Base-by-base conservation (phyloP, 2,797 vertebrate species). In the Silurus aristotelis region DNA sequence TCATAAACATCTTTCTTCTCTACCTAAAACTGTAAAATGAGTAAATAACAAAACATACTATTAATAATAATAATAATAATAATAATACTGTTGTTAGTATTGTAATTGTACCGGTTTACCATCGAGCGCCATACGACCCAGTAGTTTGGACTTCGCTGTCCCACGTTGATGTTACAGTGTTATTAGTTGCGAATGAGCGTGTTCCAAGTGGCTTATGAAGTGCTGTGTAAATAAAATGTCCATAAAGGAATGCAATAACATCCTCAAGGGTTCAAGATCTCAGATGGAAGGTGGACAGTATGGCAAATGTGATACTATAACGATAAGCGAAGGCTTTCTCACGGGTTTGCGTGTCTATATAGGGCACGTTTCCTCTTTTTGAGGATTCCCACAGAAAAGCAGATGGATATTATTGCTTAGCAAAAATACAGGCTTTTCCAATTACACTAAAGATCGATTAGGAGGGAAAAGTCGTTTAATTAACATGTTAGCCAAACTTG, bases 141-240 rank as follows among this genome's bases (percentile, higher is more conserved):
- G n/a, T 55, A 20, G 1, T 77, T 60, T 77, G 17, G 8, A 31
- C 19, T 17, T 25, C 46, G 38, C 46, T 80, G 22, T 17, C 20
- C n/a, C 3, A 25, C 9, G 5, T 6, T 43, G 31, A 78, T 43
- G 5, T 78, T 63, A 46, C 56, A 46, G 43, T 64, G 78, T 80
- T 38, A 27, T 48, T 48, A 48, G 43, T 64, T 25, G 22, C 12
- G 56, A 56, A 70, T 38, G 19, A 60, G 55, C 20, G 56, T 38
- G 38, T 78, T 38, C 2, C 5, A 56, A 68, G 25, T 38, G 3
- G 27, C 64, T 68, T 81, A 81, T 81, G 48, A 81, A 31, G 63
- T 82, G 78, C 63, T 52, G 63, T 81, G 1, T 67, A 20, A 67
- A 81, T 81, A 56, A 81, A 66, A 68, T 81, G 31, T 3, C 5